Conservation (phyloP, 2,797 vertebrate species). For the Danio aesculapii region DNA sequence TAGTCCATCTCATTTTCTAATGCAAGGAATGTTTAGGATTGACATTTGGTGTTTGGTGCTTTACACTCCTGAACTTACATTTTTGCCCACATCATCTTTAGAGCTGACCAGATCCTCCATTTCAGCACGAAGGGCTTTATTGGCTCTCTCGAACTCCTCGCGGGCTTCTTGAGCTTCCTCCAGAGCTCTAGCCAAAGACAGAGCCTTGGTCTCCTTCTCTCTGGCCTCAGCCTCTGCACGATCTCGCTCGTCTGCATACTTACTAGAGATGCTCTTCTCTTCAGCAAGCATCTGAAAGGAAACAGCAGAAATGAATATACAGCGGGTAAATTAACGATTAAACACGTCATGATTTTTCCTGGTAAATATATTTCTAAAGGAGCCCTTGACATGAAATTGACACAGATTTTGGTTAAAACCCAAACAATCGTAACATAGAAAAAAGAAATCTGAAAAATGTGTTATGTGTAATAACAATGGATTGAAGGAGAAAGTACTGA, state of each 20-base stretch:
- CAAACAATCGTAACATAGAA: no score
- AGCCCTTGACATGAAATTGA: no score
- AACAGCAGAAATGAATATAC: not conserved
- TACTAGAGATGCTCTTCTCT: conserved; percentile 91
- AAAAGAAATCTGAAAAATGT: no score
- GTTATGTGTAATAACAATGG: no score
- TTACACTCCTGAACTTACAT: conserved; percentile 79
- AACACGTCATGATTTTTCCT: not conserved
- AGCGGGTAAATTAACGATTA: not conserved
- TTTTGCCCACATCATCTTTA: conserved; percentile 97
- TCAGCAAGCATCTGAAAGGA: conserved; percentile 89
- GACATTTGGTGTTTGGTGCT: conserved; percentile 5
- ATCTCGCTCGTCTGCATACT: conserved; percentile 93
- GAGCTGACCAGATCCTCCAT: conserved; percentile 99
- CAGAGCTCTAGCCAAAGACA: conserved; percentile 87
- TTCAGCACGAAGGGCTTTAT: conserved; percentile 88
- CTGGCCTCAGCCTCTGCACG: conserved; percentile 91
- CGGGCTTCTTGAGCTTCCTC: conserved; percentile 89
- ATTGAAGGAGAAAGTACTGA: no score
- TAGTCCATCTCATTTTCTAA: no score
- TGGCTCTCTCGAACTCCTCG: conserved; percentile 89
- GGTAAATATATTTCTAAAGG: no score
- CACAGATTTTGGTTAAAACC: no score
- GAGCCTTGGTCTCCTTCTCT: conserved; percentile 92
- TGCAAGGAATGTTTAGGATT: not conserved